Evolutionary conservation across 2,113 vertebrate genomes (phyloP).

Genomic region (Eubucco bourcierii): DNA sequence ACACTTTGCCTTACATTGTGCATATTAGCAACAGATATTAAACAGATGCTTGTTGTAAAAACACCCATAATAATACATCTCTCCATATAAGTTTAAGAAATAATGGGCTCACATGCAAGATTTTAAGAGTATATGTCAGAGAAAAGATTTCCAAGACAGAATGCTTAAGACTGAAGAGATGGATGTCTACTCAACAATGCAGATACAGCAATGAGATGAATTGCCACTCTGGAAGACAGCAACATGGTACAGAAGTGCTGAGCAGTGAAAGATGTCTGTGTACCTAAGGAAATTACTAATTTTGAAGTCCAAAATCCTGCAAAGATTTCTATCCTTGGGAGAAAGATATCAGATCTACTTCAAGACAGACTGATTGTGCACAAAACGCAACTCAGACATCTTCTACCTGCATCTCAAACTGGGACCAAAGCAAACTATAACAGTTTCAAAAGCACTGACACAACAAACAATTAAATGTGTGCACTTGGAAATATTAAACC

Average conservation of each 20-base stretch:
- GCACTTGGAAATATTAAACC: neutral
- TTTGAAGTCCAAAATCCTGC: neutral
- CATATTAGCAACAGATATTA: neutral
- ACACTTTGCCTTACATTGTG: neutral
- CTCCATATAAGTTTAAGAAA: neutral
- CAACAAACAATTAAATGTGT: neutral
- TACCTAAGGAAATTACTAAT: neutral
- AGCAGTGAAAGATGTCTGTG: neutral
- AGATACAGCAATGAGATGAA: neutral
- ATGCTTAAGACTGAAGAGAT: neutral
- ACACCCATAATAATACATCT: neutral
- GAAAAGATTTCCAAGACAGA: neutral
- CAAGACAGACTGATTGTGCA: neutral
- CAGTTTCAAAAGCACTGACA: neutral
- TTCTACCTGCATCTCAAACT: neutral
- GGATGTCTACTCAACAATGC: neutral
- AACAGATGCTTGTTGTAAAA: slow-evolving; percentile 31
- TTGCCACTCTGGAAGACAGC: neutral
- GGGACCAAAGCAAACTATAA: neutral
- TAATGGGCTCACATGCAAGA: neutral
- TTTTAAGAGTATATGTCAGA: neutral
- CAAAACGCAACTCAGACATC: neutral
- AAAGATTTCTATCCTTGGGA: neutral
- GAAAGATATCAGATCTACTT: neutral
- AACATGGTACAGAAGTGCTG: neutral